Evolutionary conservation across 1,140 invertebrate species (phyloP).

Genomic region (Heliconius eleuchia): DNA sequence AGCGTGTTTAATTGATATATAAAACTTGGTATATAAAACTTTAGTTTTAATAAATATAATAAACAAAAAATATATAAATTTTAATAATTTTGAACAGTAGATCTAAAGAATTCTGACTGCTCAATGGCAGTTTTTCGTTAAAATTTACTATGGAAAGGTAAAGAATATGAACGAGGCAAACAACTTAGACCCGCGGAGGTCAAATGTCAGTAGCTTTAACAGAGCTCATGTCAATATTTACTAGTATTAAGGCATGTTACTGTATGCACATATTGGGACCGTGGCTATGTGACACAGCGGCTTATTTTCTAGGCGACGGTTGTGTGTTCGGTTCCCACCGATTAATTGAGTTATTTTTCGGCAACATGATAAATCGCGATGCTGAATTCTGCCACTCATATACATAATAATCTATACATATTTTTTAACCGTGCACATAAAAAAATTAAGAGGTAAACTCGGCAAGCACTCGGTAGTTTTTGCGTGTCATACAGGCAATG

Average conservation of each 20-base stretch:
- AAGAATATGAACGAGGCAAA: constrained; percentile 3
- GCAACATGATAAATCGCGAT: too few relatives aligned
- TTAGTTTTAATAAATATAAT: background rate
- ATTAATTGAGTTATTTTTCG: too few relatives aligned
- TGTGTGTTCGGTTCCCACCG: too few relatives aligned
- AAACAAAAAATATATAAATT: too few relatives aligned
- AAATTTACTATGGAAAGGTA: background rate
- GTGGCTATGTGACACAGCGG: too few relatives aligned
- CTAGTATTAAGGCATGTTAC: background rate
- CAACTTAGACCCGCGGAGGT: constrained; percentile 14
- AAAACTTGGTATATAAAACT: background rate
- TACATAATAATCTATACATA: background rate
- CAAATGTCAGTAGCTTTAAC: constrained; percentile 27
- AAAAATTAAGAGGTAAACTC: constrained; percentile 2
- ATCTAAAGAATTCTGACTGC: background rate
- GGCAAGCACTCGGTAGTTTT: constrained; percentile 21
- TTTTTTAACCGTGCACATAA: background rate
- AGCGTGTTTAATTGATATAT: background rate
- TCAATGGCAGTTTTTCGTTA: background rate
- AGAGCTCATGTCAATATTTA: constrained; percentile 25
- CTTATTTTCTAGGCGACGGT: too few relatives aligned
- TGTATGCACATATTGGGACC: background rate
- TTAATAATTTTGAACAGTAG: too few relatives aligned
- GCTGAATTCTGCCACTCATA: too few relatives aligned
- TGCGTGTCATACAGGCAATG: constrained; percentile 32